Evolutionary conservation across 2,797 vertebrate genomes (phyloP).

Genomic region (Lagorchestes hirsutus): DNA sequence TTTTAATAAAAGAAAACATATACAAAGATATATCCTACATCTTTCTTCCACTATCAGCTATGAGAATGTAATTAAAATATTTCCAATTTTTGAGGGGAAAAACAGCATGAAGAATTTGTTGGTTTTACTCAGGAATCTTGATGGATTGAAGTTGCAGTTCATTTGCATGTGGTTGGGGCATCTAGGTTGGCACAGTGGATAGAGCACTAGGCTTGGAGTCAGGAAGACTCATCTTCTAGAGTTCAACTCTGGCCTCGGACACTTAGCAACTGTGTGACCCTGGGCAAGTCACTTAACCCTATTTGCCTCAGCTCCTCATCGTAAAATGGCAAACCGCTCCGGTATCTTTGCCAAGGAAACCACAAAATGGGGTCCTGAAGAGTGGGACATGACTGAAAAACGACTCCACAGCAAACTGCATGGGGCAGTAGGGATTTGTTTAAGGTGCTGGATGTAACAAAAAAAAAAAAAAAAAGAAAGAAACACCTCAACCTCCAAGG

Average conservation of each 20-base stretch:
- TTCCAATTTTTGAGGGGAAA: not conserved
- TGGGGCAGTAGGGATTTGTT: not conserved
- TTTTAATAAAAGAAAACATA: not conserved
- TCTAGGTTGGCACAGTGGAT: not conserved
- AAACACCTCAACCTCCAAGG: not conserved
- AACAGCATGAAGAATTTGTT: not conserved
- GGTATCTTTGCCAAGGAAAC: not conserved
- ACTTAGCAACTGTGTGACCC: not conserved
- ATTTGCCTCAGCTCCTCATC: not conserved
- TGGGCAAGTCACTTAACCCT: not conserved
- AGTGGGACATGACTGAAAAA: not conserved
- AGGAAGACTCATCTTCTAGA: not conserved
- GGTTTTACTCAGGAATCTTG: not conserved
- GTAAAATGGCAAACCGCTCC: not conserved
- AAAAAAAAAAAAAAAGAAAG: not conserved
- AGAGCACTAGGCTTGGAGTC: not conserved
- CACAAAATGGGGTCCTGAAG: not conserved
- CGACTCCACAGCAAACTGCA: not conserved
- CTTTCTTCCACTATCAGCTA: not conserved
- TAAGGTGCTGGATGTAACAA: not conserved
- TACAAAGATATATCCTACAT: not conserved
- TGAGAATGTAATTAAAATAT: not conserved
- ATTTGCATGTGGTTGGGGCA: not conserved
- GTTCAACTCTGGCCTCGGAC: not conserved
- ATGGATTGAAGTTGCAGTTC: not conserved